Conservation (phyloP, 2,888 invertebrate species). For the Neoscelio sp. region DNA sequence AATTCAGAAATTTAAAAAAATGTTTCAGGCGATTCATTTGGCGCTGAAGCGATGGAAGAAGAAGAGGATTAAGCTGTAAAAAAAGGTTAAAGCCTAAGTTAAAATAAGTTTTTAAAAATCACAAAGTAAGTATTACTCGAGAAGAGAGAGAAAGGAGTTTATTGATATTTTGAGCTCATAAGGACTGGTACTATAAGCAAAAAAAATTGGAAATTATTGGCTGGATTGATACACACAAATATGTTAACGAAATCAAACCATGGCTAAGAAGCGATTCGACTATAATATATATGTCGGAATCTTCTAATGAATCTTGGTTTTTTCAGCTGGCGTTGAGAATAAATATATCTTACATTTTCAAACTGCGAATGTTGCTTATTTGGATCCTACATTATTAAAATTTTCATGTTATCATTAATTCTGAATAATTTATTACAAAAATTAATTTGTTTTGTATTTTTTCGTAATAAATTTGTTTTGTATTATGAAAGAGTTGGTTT, state of each 20-base stretch:
- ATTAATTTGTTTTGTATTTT: no score
- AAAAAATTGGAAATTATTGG: conserved; percentile 6
- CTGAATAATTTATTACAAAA: no score
- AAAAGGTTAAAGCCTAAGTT: conserved; percentile 56
- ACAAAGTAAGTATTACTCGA: conserved; percentile 48
- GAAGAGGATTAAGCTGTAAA: conserved; percentile 78
- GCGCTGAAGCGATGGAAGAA: conserved; percentile 79
- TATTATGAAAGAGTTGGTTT: no score
- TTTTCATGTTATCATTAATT: no score
- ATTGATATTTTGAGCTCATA: conserved; percentile 38
- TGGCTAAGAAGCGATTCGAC: conserved; percentile 58
- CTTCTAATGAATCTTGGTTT: conserved; percentile 55
- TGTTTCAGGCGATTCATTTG: conserved; percentile 56
- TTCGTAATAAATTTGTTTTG: no score
- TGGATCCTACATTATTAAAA: neutral
- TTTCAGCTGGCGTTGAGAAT: conserved; percentile 59
- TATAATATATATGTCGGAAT: conserved; percentile 3
- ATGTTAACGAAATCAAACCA: conserved; percentile 15
- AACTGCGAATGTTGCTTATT: neutral
- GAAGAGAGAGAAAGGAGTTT: neutral
- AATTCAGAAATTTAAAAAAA: no score
- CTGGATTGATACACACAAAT: conserved; percentile 38
- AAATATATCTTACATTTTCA: conserved; percentile 40
- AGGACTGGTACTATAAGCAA: conserved; percentile 53
- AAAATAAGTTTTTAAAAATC: conserved; percentile 29